These are phyloP conservation scores for Serilophus lunatus DNA, from an alignment of 2,113 vertebrate species.

Conservation along the genomic window DNA sequence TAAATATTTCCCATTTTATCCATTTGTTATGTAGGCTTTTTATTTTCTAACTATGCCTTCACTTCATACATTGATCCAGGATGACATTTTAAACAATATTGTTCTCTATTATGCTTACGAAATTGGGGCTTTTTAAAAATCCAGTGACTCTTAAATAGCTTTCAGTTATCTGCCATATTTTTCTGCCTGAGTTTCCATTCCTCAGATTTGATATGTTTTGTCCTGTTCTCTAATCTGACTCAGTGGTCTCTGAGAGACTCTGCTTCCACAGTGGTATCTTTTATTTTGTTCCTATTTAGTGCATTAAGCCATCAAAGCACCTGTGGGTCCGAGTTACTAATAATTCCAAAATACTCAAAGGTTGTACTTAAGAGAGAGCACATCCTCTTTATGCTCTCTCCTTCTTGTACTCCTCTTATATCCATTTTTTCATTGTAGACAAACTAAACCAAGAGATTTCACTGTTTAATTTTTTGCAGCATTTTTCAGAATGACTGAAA, in stretches of 20 bases:
- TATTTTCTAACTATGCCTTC: background rate
- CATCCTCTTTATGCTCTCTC: background rate
- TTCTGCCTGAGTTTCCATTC: background rate
- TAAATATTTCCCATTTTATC: background rate
- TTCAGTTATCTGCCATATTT: background rate
- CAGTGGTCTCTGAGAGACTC: background rate
- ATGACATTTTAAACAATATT: background rate
- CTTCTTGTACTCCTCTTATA: background rate
- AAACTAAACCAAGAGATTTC: background rate
- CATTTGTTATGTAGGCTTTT: conserved; percentile 13
- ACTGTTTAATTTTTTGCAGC: background rate
- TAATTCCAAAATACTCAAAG: background rate
- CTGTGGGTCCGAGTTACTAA: background rate
- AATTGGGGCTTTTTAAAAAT: background rate
- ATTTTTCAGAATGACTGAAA: background rate
- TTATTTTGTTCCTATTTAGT: background rate
- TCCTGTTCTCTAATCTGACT: background rate
- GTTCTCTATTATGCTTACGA: background rate
- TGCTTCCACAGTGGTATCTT: background rate
- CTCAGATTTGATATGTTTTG: background rate
- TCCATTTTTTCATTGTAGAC: background rate
- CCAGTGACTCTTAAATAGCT: background rate
- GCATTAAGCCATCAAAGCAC: background rate
- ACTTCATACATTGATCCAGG: background rate
- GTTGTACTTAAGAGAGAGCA: background rate